Evolutionary conservation across 1,140 invertebrate genomes (phyloP).

Genomic region (Camponotus pennsylvanicus): DNA sequence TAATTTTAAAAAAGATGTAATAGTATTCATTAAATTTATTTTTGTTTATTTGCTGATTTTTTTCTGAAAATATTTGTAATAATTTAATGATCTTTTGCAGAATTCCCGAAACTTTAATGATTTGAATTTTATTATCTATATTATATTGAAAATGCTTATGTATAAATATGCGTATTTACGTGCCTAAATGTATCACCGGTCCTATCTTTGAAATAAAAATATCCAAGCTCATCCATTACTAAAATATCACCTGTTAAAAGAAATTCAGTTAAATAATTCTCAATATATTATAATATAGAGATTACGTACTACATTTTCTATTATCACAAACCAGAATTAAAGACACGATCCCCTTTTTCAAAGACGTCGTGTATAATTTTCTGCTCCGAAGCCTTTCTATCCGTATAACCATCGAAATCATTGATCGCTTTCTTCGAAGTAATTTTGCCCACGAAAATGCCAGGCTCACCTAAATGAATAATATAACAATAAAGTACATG

Average conservation of each 20-base stretch:
- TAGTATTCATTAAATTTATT: background rate
- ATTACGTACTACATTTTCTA: slow-evolving; percentile 5
- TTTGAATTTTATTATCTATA: background rate
- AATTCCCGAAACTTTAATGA: background rate
- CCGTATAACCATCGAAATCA: slow-evolving; percentile 94
- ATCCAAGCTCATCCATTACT: slow-evolving; percentile 96
- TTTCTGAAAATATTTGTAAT: background rate
- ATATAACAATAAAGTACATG: background rate
- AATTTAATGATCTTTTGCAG: background rate
- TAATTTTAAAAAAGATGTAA: slow-evolving; percentile 5
- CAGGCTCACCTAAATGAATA: slow-evolving; percentile 88
- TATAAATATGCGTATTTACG: background rate
- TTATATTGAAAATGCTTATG: background rate
- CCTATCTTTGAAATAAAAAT: slow-evolving; percentile 98
- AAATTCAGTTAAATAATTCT: slow-evolving; percentile 9
- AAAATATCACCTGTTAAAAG: slow-evolving; percentile 93
- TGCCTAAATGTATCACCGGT: slow-evolving; percentile 97
- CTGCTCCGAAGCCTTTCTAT: slow-evolving; percentile 95
- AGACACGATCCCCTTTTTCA: slow-evolving; percentile 94
- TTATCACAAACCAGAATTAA: slow-evolving; percentile 91
- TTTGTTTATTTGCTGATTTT: background rate
- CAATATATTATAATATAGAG: background rate
- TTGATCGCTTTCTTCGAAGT: slow-evolving; percentile 89
- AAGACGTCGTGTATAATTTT: slow-evolving; percentile 97
- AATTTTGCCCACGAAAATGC: slow-evolving; percentile 93